Conservation (phyloP, 2,113 vertebrate genomes). For the Heteronetta atricapilla region DNA sequence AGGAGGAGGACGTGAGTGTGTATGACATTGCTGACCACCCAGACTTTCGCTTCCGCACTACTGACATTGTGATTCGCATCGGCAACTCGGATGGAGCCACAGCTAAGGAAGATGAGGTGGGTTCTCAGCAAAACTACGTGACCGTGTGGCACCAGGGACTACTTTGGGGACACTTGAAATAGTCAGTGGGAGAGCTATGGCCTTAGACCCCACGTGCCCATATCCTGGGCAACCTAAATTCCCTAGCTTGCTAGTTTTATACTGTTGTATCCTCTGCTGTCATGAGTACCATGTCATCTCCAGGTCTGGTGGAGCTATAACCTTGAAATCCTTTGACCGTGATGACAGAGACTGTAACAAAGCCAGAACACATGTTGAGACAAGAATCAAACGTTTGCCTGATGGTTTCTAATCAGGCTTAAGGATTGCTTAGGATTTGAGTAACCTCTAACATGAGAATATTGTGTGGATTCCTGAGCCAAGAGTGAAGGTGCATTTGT, state of each 20-base stretch:
- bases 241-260: background rate
- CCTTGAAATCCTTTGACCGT: background rate
- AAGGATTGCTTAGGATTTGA: background rate
- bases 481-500: background rate
- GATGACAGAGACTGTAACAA: background rate
- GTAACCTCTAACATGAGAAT: background rate
- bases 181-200: background rate
- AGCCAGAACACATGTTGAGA: background rate
- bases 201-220: too few species aligned
- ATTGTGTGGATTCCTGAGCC: background rate
- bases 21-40: conserved; percentile 97
- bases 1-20: conserved; percentile 97
- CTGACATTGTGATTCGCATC: conserved; percentile 97
- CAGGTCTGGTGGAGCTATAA: background rate
- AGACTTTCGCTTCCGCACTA: conserved; percentile 95
- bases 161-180: background rate
- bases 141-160: accelerated
- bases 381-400: background rate
- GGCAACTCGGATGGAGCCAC: conserved; percentile 84
- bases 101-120: conserved; percentile 73
- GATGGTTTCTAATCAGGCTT: background rate
- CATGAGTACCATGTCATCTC: background rate
- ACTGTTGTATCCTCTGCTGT: background rate
- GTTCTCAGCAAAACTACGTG: background rate
- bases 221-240: background rate